These are phyloP conservation scores for Myotis daubentonii DNA, from an alignment of 2,797 vertebrate species.

Conservation along the genomic window DNA sequence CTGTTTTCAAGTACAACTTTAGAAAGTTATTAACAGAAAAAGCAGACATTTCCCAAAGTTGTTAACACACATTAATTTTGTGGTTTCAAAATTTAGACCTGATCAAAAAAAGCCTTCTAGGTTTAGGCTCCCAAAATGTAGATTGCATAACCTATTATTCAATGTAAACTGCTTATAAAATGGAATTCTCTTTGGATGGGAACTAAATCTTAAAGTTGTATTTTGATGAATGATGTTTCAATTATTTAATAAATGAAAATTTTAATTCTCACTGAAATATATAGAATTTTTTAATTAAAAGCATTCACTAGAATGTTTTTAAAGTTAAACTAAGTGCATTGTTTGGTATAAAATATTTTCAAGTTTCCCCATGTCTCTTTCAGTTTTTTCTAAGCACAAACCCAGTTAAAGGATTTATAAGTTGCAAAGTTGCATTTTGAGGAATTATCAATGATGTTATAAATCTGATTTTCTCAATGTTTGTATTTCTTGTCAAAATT, in stretches of 20 bases:
- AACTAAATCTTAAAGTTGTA: slow-evolving; percentile 37
- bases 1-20: slow-evolving; percentile 47
- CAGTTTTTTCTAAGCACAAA: background rate
- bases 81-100: slow-evolving; percentile 48
- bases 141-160: background rate
- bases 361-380: background rate
- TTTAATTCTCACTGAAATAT: slow-evolving; percentile 40
- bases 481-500: slow-evolving; percentile 17
- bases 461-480: slow-evolving; percentile 16
- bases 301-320: background rate
- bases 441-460: background rate
- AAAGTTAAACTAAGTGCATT: background rate
- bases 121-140: background rate
- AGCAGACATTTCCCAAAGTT: slow-evolving; percentile 15
- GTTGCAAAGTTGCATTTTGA: background rate
- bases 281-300: background rate
- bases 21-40: slow-evolving; percentile 23
- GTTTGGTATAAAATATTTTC: slow-evolving; percentile 27
- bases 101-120: slow-evolving; percentile 7
- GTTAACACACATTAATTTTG: slow-evolving; percentile 38
- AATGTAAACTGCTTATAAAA: slow-evolving; percentile 46
- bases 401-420: background rate
- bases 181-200: background rate
- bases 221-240: slow-evolving; percentile 36
- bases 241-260: slow-evolving; percentile 28